A percentile compares a stretch with the other conserved stretches of the same genome.
Conservation (phyloP, 2,888 invertebrate genomes). For the Eristalis tenax region DNA sequence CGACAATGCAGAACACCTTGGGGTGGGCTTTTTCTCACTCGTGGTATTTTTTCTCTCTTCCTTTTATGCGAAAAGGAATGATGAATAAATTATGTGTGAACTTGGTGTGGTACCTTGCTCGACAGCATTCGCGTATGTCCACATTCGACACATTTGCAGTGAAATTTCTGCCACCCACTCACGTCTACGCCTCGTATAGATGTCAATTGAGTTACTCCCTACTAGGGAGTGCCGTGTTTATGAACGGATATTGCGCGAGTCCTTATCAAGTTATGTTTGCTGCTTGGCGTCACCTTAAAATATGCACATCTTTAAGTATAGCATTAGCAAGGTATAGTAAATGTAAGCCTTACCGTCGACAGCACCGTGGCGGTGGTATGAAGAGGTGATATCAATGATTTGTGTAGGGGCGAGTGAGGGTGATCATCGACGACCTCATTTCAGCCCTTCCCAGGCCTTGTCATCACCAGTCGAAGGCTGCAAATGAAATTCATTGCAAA, state of each 20-base stretch:
- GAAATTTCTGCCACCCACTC: conserved; percentile 13
- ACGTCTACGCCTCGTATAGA: conserved; percentile 9
- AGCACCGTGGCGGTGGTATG: background rate
- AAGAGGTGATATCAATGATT: conserved; percentile 25
- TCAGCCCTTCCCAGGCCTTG: background rate
- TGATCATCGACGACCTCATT: conserved; percentile 23
- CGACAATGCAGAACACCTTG: background rate
- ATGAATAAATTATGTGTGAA: conserved; percentile 69
- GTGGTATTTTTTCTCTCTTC: background rate
- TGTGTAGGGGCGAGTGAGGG: conserved; percentile 27
- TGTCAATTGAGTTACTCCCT: conserved; percentile 66
- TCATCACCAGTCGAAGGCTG: background rate
- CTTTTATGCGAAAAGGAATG: conserved; percentile 52
- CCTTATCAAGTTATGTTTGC: conserved; percentile 61
- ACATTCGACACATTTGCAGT: conserved; percentile 36
- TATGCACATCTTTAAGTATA: conserved; percentile 37
- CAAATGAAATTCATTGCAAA: conserved; percentile 59
- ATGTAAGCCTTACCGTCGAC: conserved; percentile 55
- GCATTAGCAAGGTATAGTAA: conserved; percentile 39
- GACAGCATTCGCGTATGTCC: background rate
- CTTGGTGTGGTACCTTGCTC: conserved; percentile 40
- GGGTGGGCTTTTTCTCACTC: background rate
- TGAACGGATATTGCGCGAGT: conserved; percentile 63
- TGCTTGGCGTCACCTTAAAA: conserved; percentile 36
- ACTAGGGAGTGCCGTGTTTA: conserved; percentile 58